phyloP scores from a whole-genome alignment of 2,888 invertebrate species.

The Sarcophaga variegata region DNA sequence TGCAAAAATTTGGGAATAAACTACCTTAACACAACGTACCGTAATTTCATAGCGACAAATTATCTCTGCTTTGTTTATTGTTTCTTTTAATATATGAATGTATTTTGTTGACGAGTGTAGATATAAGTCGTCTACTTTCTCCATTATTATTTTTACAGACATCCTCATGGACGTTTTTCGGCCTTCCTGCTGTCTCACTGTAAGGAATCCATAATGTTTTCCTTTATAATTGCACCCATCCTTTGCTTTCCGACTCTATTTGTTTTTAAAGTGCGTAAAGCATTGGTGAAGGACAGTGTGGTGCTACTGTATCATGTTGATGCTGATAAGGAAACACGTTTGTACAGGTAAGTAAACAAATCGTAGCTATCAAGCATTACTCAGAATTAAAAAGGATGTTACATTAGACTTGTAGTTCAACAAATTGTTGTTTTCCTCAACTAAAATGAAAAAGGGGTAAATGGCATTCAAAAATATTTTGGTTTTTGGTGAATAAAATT shows the following conservation, averaged over 20 bases:
- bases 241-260: conserved; percentile 93
- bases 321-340: conserved; percentile 77
- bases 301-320: conserved; percentile 79
- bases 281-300: conserved; percentile 75
- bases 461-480: too few relatives aligned
- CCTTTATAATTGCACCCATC: conserved; percentile 89
- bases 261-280: conserved; percentile 84
- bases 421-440: too few relatives aligned
- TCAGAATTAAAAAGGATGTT: neutral
- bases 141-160: conserved; percentile 83
- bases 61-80: too few relatives aligned
- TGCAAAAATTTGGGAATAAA: too few relatives aligned
- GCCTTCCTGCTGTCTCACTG: conserved; percentile 91
- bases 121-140: neutral
- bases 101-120: neutral
- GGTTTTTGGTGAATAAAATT: too few relatives aligned
- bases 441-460: too few relatives aligned
- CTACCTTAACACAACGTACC: too few relatives aligned
- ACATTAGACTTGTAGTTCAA: too few relatives aligned
- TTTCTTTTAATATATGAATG: too few relatives aligned
- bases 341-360: conserved; percentile 77
- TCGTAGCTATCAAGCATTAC: neutral
- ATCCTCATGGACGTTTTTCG: conserved; percentile 89
- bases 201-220: conserved; percentile 88
- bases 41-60: too few relatives aligned